phyloP scores from a whole-genome alignment of 2,797 vertebrate genomes.

The Falco biarmicus region DNA sequence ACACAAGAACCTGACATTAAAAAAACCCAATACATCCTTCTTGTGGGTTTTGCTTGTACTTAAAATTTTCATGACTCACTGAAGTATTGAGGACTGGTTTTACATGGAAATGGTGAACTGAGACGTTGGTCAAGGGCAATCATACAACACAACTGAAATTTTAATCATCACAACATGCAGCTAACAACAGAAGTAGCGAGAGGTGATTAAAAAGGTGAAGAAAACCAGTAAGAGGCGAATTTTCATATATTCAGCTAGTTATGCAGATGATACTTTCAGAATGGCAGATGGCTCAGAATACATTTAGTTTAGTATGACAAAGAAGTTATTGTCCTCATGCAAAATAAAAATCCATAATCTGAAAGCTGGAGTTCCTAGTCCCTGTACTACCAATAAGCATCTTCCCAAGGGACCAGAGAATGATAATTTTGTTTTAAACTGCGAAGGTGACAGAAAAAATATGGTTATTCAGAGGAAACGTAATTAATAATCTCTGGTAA shows the following conservation, averaged over 20 bases:
- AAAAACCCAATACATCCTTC: background rate
- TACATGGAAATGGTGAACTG: background rate
- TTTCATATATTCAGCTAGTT: background rate
- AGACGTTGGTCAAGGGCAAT: background rate
- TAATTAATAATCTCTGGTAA: background rate
- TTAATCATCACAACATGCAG: background rate
- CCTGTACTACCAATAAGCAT: background rate
- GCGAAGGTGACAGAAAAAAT: background rate
- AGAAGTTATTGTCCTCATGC: background rate
- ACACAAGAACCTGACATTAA: background rate
- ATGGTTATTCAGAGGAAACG: background rate
- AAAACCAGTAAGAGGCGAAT: accelerated
- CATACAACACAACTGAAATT: background rate
- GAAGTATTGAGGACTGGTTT: background rate
- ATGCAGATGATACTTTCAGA: background rate
- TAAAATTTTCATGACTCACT: background rate
- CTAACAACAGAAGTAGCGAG: background rate
- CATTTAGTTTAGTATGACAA: background rate
- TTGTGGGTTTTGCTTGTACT: background rate
- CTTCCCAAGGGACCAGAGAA: background rate
- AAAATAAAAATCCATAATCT: background rate
- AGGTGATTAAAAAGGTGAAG: background rate
- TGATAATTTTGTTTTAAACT: background rate
- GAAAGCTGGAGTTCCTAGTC: background rate
- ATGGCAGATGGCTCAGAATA: background rate